Conservation (phyloP, 2,113 vertebrate species). For the Euleptes europaea region DNA sequence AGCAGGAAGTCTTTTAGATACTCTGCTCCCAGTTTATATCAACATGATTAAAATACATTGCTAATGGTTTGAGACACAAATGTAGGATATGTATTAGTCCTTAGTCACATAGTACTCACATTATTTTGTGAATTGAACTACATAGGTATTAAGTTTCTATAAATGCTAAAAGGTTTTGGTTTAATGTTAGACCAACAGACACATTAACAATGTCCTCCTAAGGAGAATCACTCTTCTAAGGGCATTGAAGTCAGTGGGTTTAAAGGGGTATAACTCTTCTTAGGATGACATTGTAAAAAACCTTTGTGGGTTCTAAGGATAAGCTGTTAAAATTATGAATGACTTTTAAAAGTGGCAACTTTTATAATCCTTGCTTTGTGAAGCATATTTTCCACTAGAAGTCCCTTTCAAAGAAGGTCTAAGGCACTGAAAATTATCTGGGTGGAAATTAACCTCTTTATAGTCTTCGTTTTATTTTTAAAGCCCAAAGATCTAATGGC, state of each 20-base stretch:
- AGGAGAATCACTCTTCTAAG: too few relatives aligned
- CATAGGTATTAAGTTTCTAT: not conserved
- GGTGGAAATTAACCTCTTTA: slow-evolving; percentile 36
- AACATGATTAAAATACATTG: too few relatives aligned
- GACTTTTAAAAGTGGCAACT: not conserved
- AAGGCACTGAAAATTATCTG: slow-evolving; percentile 45
- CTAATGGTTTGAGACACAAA: too few relatives aligned
- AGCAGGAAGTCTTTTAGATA: too few relatives aligned
- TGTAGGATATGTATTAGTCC: too few relatives aligned
- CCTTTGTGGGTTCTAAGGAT: not conserved
- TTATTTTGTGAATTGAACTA: not conserved
- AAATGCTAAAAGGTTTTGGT: not conserved
- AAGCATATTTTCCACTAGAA: slow-evolving; percentile 17
- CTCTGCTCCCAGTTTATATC: too few relatives aligned
- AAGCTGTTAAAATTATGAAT: not conserved
- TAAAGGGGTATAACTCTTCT: not conserved
- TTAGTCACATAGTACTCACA: not conserved
- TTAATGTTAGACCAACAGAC: too few relatives aligned
- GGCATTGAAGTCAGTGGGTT: too few relatives aligned
- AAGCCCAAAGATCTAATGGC: slow-evolving; percentile 44
- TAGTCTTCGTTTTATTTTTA: not conserved
- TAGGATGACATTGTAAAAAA: not conserved
- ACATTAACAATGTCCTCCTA: too few relatives aligned
- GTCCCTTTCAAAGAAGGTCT: not conserved
- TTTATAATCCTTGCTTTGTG: slow-evolving; percentile 27